Percentiles rank a stretch among this genome's conserved stretches.
phyloP scores from a whole-genome alignment of 2,888 invertebrate genomes.

The Drosophila vallismaia region DNA sequence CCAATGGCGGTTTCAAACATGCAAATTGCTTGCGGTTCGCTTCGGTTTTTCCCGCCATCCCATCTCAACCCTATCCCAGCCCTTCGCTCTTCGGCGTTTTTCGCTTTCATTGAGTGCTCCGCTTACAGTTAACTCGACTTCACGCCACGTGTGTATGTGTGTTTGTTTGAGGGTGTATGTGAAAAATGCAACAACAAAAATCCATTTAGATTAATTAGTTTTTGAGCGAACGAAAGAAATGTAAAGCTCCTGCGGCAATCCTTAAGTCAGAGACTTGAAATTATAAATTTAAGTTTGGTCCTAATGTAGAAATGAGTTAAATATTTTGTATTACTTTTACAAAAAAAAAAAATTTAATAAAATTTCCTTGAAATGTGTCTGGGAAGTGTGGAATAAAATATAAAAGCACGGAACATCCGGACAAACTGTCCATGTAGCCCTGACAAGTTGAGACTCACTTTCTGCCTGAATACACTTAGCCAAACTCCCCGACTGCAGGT shows the following conservation, averaged over 20 bases:
- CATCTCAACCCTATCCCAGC: background rate
- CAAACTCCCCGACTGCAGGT: slow-evolving; percentile 47
- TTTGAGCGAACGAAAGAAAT: slow-evolving; percentile 63
- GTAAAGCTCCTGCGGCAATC: slow-evolving; percentile 1
- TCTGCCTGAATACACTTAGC: slow-evolving; percentile 77
- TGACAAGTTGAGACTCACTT: slow-evolving; percentile 62
- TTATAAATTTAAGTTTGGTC: background rate
- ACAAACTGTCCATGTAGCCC: slow-evolving; percentile 14
- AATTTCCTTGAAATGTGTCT: background rate
- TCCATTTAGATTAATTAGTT: slow-evolving; percentile 79
- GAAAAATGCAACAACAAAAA: slow-evolving; percentile 66
- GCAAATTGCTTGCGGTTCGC: slow-evolving; percentile 78
- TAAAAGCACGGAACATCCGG: background rate
- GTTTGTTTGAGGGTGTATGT: slow-evolving; percentile 23
- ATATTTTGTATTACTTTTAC: too few relatives aligned
- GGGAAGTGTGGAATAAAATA: background rate
- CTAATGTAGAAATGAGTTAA: too few relatives aligned
- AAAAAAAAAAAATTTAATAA: background rate
- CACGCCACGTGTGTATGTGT: slow-evolving; percentile 30
- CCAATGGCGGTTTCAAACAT: slow-evolving; percentile 75
- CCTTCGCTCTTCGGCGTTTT: slow-evolving; percentile 43
- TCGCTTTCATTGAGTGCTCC: slow-evolving; percentile 75
- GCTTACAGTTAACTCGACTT: slow-evolving; percentile 69
- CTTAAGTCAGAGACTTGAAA: slow-evolving; percentile 6
- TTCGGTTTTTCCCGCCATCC: slow-evolving; percentile 55